Percentiles rank a stretch among this genome's conserved stretches.
Evolutionary conservation across 2,797 vertebrate genomes (phyloP).

Genomic region (Falco columbarius): DNA sequence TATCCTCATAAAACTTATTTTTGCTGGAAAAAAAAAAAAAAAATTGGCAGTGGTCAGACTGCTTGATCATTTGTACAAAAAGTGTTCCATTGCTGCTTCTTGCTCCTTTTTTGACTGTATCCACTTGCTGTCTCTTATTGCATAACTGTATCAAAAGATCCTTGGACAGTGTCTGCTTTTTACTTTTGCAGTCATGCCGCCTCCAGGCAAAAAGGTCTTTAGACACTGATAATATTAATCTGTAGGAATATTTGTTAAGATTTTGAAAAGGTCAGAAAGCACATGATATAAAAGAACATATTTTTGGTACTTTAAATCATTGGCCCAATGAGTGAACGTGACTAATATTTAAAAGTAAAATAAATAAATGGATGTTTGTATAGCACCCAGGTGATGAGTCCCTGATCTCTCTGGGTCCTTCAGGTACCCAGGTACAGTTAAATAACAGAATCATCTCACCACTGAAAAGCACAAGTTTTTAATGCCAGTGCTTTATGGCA

Average conservation of each 20-base stretch:
- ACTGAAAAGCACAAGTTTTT: background rate
- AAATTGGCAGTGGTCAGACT: background rate
- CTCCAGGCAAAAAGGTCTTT: background rate
- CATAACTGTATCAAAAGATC: background rate
- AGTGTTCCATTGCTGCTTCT: background rate
- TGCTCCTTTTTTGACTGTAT: background rate
- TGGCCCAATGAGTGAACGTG: background rate
- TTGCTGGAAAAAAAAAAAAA: background rate
- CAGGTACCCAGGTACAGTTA: background rate
- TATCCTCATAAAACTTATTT: background rate
- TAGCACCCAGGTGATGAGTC: background rate
- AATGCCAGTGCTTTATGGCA: background rate
- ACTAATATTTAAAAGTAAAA: slow-evolving; percentile 13
- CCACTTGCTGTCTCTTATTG: background rate
- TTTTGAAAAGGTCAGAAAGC: slow-evolving; percentile 38
- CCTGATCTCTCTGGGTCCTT: background rate
- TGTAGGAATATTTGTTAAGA: background rate
- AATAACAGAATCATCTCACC: slow-evolving; percentile 15
- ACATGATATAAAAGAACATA: background rate
- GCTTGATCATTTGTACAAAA: background rate
- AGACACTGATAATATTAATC: background rate
- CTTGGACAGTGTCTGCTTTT: background rate
- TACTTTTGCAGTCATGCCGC: background rate
- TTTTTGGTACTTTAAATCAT: background rate
- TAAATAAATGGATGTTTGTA: background rate